phyloP scores from a whole-genome alignment of 2,113 vertebrate species.

The Microtus richardsoni region DNA sequence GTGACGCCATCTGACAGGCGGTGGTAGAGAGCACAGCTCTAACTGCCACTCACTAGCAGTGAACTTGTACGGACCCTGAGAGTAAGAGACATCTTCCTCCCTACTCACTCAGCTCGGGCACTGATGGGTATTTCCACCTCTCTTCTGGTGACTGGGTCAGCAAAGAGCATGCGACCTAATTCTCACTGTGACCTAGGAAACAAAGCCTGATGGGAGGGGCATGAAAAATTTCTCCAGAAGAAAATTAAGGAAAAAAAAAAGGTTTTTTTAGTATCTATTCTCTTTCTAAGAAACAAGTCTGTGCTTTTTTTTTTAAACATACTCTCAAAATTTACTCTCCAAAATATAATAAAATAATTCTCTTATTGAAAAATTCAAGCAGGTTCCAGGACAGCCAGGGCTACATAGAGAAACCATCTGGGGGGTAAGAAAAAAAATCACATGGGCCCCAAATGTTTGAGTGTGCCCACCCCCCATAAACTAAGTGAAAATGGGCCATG shows the following conservation, averaged over 20 bases:
- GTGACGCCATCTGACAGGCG: background rate
- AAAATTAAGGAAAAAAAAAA: background rate
- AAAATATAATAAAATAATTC: conserved; percentile 13
- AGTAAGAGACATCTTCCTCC: background rate
- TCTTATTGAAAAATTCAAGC: conserved; percentile 4
- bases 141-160: background rate
- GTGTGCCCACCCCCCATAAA: background rate
- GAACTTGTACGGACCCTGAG: background rate
- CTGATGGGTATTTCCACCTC: background rate
- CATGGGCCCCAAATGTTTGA: background rate
- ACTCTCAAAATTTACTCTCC: background rate
- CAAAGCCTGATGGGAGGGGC: background rate
- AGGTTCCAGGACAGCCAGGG: background rate
- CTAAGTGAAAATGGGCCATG: background rate
- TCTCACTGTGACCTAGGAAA: background rate
- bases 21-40: background rate
- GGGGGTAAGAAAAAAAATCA: background rate
- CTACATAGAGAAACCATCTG: background rate
- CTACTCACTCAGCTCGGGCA: background rate
- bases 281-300: background rate
- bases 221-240: background rate
- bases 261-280: background rate
- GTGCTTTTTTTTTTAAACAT: background rate
- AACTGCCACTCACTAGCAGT: background rate
- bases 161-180: background rate